A percentile compares a stretch with the other conserved stretches of the same genome.
These are phyloP conservation scores for Poeciliopsis prolifica DNA, from an alignment of 2,113 vertebrate genomes.

Conservation along the genomic window DNA sequence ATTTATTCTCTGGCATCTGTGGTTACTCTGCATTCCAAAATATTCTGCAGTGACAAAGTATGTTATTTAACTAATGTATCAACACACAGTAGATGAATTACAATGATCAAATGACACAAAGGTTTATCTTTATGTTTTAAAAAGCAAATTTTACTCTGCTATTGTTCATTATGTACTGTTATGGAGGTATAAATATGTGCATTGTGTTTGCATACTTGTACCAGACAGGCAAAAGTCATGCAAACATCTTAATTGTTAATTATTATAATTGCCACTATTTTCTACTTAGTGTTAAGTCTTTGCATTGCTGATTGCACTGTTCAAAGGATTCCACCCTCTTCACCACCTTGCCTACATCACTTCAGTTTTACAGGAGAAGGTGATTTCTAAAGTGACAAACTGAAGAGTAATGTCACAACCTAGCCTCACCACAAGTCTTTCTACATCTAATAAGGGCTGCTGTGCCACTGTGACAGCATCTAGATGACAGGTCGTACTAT, in stretches of 20 bases:
- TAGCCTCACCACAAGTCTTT: slow-evolving; percentile 41
- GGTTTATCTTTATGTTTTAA: no score
- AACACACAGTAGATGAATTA: no score
- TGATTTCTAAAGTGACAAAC: slow-evolving; percentile 42
- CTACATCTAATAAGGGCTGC: slow-evolving; percentile 33
- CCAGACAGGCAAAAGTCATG: not conserved
- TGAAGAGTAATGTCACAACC: slow-evolving; percentile 61
- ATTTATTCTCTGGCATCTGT: no score
- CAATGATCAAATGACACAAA: no score
- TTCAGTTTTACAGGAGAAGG: slow-evolving; percentile 26
- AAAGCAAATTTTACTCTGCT: not conserved
- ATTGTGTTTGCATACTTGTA: not conserved
- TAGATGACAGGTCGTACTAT: slow-evolving; percentile 65
- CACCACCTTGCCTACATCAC: slow-evolving; percentile 52
- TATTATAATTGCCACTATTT: slow-evolving; percentile 27
- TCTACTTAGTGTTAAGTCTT: slow-evolving; percentile 14
- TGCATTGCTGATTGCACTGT: slow-evolving; percentile 73
- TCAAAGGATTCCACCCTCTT: slow-evolving; percentile 58
- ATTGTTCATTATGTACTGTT: not conserved
- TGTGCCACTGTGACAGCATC: slow-evolving; percentile 53
- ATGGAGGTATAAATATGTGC: not conserved
- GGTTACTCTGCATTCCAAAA: no score
- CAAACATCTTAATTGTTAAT: slow-evolving; percentile 13
- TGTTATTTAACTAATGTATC: no score
- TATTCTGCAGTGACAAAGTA: no score